Conservation (phyloP, 2,113 vertebrate genomes). For the Anolis sagrei region DNA sequence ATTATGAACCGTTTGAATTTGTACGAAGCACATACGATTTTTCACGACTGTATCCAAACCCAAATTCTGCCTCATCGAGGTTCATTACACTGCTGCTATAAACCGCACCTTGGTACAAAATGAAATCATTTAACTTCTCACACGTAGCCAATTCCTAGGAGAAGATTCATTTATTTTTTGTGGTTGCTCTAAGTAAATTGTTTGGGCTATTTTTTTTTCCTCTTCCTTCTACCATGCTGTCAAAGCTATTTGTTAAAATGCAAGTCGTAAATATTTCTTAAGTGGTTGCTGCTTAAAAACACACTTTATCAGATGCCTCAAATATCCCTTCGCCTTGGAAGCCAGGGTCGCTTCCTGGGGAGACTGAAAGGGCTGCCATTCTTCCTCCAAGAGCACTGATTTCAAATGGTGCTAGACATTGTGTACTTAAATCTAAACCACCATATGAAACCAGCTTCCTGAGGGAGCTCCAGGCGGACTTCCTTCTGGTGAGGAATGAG, state of each 20-base stretch:
- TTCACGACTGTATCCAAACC: background rate
- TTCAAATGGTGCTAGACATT: constrained; percentile 99
- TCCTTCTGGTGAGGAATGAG: constrained; percentile 51
- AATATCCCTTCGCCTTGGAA: constrained; percentile 4
- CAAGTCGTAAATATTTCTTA: background rate
- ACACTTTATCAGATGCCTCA: background rate
- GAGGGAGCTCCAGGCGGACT: constrained; percentile 80
- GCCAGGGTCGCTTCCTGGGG: background rate
- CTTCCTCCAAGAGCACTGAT: constrained; percentile 99
- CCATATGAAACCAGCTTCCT: constrained; percentile 99
- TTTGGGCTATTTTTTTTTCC: background rate
- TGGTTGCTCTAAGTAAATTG: background rate
- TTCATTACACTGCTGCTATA: rapidly evolving
- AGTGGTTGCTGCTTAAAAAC: rapidly evolving
- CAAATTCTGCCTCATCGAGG: background rate
- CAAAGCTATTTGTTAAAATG: no score
- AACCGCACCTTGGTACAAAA: background rate
- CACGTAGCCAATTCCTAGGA: background rate
- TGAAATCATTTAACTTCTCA: background rate
- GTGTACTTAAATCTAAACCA: constrained; percentile 97
- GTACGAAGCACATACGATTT: background rate
- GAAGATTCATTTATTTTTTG: background rate
- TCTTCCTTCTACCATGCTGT: background rate
- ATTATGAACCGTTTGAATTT: no score
- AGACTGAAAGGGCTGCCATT: constrained; percentile 56